Conservation (phyloP, 2,888 invertebrate species). For the Cistogaster globosa region DNA sequence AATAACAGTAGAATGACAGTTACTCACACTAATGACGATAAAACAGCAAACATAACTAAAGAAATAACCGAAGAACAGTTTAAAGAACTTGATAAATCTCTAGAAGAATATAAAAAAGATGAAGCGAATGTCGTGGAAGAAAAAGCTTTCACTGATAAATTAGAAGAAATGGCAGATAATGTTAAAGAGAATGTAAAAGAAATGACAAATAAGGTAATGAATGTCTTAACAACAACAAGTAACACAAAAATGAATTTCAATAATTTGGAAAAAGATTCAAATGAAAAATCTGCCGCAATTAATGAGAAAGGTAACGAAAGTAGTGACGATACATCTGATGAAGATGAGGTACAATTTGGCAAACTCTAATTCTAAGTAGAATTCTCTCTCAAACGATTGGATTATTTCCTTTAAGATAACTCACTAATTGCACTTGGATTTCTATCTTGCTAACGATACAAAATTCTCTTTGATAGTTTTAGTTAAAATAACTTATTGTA, state of each 20-base stretch:
- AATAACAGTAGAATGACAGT: neutral
- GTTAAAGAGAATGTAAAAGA: constrained; percentile 52
- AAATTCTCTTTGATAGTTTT: constrained; percentile 58
- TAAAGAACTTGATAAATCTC: constrained; percentile 41
- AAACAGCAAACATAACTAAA: neutral
- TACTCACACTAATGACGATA: neutral
- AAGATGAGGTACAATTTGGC: constrained; percentile 83
- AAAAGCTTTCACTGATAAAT: constrained; percentile 49
- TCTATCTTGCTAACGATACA: constrained; percentile 28
- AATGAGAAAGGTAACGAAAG: constrained; percentile 39
- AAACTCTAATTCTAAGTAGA: constrained; percentile 77
- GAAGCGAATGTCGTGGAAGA: constrained; percentile 12
- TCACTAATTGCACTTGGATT: constrained; percentile 53
- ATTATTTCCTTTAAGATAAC: constrained; percentile 26
- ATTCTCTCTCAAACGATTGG: constrained; percentile 40
- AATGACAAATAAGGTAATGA: constrained; percentile 34
- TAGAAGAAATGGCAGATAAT: constrained; percentile 51
- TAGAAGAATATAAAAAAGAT: constrained; percentile 40
- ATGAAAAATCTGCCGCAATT: constrained; percentile 23
- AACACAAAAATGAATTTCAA: neutral
- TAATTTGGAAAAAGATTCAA: constrained; percentile 17
- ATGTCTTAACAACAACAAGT: constrained; percentile 3
- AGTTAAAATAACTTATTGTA: constrained; percentile 43
- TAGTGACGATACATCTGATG: constrained; percentile 61
- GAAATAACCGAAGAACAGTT: constrained; percentile 46